Evolutionary conservation across 2,888 invertebrate species (phyloP).

Genomic region (Limnephilus marmoratus): DNA sequence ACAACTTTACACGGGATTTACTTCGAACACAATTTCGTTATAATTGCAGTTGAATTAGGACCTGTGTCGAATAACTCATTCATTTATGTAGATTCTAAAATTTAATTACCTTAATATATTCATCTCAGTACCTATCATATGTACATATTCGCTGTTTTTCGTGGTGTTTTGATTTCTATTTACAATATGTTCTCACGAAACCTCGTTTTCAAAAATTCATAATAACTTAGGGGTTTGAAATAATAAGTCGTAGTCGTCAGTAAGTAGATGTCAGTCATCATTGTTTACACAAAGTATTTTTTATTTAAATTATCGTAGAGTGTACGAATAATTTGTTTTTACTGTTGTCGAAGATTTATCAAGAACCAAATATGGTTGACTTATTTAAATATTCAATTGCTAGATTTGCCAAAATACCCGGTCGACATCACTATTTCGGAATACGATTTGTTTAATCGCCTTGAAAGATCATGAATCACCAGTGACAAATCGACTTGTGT

Average conservation of each 20-base stretch:
- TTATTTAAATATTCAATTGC: not conserved
- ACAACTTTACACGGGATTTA: not conserved
- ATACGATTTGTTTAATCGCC: not conserved
- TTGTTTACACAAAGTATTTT: too few species aligned
- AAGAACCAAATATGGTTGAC: not conserved
- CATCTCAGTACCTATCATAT: not conserved
- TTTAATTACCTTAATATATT: not conserved
- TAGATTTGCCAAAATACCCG: not conserved
- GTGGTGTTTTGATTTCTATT: not conserved
- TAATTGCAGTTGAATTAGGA: not conserved
- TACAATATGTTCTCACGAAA: not conserved
- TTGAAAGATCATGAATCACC: slow-evolving; percentile 3
- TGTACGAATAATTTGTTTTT: not conserved
- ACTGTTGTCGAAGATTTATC: not conserved
- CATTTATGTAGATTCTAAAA: not conserved
- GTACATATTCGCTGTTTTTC: not conserved
- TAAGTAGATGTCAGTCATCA: too few species aligned
- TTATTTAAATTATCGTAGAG: too few species aligned
- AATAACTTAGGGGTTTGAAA: not conserved
- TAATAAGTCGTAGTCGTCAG: not conserved
- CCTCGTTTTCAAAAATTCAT: not conserved
- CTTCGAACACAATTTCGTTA: slow-evolving; percentile 6
- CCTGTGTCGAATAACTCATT: not conserved
- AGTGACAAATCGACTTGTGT: slow-evolving; percentile 8
- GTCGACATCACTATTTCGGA: not conserved